phyloP scores from a whole-genome alignment of 2,113 vertebrate genomes.

The Myrmecophaga tridactyla region DNA sequence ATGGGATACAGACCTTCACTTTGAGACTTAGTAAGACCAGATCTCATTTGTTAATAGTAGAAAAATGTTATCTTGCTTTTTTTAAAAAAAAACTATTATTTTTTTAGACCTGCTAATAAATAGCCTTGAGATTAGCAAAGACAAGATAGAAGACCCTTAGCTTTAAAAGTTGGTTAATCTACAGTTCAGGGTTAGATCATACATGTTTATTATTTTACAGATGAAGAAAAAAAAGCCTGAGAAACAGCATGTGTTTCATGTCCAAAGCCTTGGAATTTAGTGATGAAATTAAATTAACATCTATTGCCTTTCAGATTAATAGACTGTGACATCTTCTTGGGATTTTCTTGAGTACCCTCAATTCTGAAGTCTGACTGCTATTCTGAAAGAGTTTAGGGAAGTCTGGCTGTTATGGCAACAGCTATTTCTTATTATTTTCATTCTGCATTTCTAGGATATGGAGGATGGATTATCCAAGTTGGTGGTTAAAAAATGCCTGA shows the following conservation, averaged over 20 bases:
- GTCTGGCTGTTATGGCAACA: neutral
- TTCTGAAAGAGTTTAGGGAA: slow-evolving; percentile 16
- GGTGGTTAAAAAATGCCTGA: neutral
- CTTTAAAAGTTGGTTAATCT: neutral
- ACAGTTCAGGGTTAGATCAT: neutral
- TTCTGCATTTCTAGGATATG: neutral
- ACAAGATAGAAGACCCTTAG: neutral
- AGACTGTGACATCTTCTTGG: neutral
- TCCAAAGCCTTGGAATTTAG: neutral
- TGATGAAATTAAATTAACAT: neutral
- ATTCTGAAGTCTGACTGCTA: slow-evolving; percentile 37
- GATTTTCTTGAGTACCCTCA: slow-evolving; percentile 31
- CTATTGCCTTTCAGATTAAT: slow-evolving; percentile 37
- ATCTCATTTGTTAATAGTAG: neutral
- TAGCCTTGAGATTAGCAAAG: neutral
- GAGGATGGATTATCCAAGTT: neutral
- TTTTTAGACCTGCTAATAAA: neutral
- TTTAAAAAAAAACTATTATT: neutral
- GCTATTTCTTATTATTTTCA: neutral
- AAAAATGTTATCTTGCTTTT: neutral
- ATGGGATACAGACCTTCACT: neutral
- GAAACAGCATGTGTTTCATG: neutral
- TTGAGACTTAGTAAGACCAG: neutral
- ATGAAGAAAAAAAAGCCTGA: neutral
- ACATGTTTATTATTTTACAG: neutral